Percentiles rank a stretch among this genome's conserved stretches.
These are phyloP conservation scores for Selenia dentaria DNA, from an alignment of 2,888 invertebrate species.

Conservation along the genomic window DNA sequence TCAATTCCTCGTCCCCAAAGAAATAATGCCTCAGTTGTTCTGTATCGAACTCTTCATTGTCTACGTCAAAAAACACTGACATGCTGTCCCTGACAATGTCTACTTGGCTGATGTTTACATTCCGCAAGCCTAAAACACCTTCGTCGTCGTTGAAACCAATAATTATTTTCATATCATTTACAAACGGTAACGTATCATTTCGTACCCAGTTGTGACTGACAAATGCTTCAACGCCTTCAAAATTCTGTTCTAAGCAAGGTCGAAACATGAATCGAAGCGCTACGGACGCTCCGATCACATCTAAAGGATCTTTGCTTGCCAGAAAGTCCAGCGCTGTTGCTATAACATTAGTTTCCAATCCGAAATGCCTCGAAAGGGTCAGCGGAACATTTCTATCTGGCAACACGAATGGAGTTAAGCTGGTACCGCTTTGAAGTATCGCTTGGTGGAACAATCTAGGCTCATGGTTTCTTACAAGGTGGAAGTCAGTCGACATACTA, in stretches of 20 bases:
- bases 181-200: neutral
- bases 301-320: constrained; percentile 36
- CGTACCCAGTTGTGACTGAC: constrained; percentile 27
- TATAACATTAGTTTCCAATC: constrained; percentile 40
- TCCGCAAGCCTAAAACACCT: constrained; percentile 3
- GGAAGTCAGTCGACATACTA: constrained; percentile 46
- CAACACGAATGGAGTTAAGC: constrained; percentile 35
- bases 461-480: constrained; percentile 41
- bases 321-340: constrained; percentile 50
- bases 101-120: neutral
- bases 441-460: constrained; percentile 54
- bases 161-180: constrained; percentile 43
- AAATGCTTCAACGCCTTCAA: constrained; percentile 42
- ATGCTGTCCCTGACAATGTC: neutral
- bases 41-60: constrained; percentile 31
- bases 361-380: constrained; percentile 47
- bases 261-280: constrained; percentile 34
- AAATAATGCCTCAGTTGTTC: constrained; percentile 47
- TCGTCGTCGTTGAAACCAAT: constrained; percentile 48
- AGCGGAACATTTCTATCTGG: constrained; percentile 42
- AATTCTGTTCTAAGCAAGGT: constrained; percentile 52
- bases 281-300: constrained; percentile 42
- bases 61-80: constrained; percentile 36
- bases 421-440: constrained; percentile 57
- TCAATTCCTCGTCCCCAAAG: constrained; percentile 50